Percentiles rank a stretch among this genome's conserved stretches.
These are phyloP conservation scores for Saxidomus purpurata DNA, from an alignment of 1,140 invertebrate genomes.

Conservation along the genomic window DNA sequence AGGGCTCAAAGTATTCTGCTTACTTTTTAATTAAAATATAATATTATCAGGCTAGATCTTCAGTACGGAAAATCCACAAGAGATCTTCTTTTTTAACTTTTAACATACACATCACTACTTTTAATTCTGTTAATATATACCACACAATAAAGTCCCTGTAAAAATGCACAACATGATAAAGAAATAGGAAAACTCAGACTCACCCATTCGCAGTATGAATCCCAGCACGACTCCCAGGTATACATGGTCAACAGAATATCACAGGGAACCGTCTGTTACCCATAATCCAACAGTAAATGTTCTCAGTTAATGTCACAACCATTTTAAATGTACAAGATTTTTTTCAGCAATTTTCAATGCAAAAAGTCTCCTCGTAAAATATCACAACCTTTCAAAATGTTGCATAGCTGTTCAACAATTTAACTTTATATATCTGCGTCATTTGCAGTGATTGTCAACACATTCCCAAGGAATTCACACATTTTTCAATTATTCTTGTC, in stretches of 20 bases:
- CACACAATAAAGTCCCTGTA: too few species aligned
- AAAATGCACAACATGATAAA: background rate
- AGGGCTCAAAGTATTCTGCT: too few species aligned
- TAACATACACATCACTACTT: too few species aligned
- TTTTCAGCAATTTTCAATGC: background rate
- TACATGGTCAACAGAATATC: conserved; percentile 60
- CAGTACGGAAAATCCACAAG: too few species aligned
- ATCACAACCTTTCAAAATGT: background rate
- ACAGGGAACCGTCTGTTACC: background rate
- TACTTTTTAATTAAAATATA: too few species aligned
- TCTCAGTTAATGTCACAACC: background rate
- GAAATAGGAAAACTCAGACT: conserved; percentile 50
- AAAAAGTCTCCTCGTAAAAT: background rate
- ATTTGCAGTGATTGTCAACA: too few species aligned
- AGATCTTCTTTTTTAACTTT: too few species aligned
- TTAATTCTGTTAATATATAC: too few species aligned
- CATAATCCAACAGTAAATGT: conserved; percentile 3
- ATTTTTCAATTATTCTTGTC: too few species aligned
- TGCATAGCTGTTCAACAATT: background rate
- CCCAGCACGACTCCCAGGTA: conserved; percentile 73
- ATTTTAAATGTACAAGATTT: background rate
- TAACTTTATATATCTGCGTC: too few species aligned
- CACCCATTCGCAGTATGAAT: conserved; percentile 74
- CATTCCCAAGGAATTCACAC: too few species aligned
- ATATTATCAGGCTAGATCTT: too few species aligned